Evolutionary conservation across 2,797 vertebrate genomes (phyloP).

Genomic region (Sebastes cheni): DNA sequence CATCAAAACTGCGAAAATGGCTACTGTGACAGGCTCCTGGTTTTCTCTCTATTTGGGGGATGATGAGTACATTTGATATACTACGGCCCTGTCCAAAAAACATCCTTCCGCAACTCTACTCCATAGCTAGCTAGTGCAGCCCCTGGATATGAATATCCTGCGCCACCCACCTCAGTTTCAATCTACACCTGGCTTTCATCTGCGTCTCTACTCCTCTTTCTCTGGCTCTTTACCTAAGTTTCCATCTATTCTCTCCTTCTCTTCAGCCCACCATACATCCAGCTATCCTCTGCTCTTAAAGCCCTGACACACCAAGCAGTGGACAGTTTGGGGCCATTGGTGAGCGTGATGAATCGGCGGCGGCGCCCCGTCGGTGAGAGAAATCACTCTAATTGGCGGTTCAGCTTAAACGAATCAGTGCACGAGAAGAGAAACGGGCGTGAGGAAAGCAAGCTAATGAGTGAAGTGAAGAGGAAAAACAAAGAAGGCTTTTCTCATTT

Average conservation of each 20-base stretch:
- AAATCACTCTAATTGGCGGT: no score
- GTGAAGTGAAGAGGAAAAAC: no score
- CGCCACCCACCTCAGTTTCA: conserved; percentile 49
- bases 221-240: conserved; percentile 4
- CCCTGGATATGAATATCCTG: conserved; percentile 48
- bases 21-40: conserved; percentile 65
- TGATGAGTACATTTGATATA: conserved; percentile 70
- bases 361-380: no score
- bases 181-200: conserved; percentile 62
- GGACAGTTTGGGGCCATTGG: no score
- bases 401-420: no score
- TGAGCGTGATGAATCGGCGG: no score
- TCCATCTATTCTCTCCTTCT: conserved; percentile 18
- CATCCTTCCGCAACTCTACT: conserved; percentile 46
- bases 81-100: conserved; percentile 52
- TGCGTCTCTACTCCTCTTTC: conserved; percentile 14
- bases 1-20: conserved; percentile 66
- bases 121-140: conserved; percentile 26
- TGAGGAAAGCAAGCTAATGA: no score
- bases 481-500: no score
- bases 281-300: background rate
- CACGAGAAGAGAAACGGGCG: no score
- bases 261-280: conserved; percentile 11
- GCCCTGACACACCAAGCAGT: no score
- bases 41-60: conserved; percentile 58